A percentile compares a stretch with the other conserved stretches of the same genome.
These are phyloP conservation scores for Columba janthina DNA, from an alignment of 2,113 vertebrate species.

Conservation along the genomic window DNA sequence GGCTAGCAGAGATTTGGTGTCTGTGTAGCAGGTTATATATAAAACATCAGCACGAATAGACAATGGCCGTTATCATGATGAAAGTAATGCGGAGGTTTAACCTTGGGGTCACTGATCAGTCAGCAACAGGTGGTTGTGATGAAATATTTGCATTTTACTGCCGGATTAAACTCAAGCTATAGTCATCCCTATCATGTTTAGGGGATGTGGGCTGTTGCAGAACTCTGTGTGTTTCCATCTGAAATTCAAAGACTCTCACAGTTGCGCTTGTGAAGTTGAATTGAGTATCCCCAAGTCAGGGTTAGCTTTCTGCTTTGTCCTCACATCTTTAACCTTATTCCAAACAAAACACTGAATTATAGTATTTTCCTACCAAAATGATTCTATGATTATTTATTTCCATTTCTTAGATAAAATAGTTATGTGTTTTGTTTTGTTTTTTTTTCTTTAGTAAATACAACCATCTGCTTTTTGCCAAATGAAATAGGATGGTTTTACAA, in stretches of 20 bases:
- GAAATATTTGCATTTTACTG: not conserved
- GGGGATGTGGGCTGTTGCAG: not conserved
- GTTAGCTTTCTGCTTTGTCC: not conserved
- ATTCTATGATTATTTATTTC: not conserved
- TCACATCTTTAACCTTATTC: not conserved
- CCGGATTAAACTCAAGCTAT: not conserved
- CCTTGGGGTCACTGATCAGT: not conserved
- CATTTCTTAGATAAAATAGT: not conserved
- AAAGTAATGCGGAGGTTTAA: not conserved
- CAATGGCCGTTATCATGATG: not conserved
- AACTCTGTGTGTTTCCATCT: not conserved
- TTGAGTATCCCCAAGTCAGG: not conserved
- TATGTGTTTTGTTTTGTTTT: not conserved
- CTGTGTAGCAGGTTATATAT: not conserved
- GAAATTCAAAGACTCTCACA: not conserved
- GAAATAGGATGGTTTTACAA: not conserved
- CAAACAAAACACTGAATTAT: not conserved
- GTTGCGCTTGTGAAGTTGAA: not conserved
- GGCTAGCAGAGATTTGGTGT: not conserved
- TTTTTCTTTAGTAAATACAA: not conserved
- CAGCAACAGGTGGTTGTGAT: not conserved
- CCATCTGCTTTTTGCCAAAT: not conserved
- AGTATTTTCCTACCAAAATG: too few relatives aligned
- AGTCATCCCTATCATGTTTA: accelerated
- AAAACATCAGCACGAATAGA: not conserved